Conservation (phyloP, 2,113 vertebrate species). For the Lophius piscatorius region DNA sequence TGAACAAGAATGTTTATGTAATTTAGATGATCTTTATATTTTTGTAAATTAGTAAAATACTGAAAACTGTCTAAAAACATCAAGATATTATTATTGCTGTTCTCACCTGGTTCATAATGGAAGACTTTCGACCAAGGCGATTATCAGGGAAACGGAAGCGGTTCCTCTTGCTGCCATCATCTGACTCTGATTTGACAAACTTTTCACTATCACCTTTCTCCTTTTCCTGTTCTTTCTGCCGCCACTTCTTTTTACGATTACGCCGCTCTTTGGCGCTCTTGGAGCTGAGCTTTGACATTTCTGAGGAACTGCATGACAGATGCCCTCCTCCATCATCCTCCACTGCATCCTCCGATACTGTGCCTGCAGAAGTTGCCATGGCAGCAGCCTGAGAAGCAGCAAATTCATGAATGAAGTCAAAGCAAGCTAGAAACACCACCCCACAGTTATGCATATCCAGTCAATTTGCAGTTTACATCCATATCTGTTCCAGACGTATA, state of each 20-base stretch:
- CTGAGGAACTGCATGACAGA: constrained; percentile 93
- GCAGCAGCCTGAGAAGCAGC: constrained; percentile 83
- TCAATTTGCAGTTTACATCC: too few relatives aligned
- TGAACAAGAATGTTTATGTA: too few relatives aligned
- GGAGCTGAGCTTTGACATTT: constrained; percentile 96
- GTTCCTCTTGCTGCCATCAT: constrained; percentile 94
- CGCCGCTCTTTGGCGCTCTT: constrained; percentile 98
- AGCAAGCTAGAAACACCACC: background rate
- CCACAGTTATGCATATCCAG: too few relatives aligned
- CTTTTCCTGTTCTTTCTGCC: constrained; percentile 94
- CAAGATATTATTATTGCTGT: background rate
- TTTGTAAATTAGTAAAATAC: too few relatives aligned
- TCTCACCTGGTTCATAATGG: constrained; percentile 98
- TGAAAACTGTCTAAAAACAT: background rate
- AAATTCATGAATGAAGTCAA: background rate
- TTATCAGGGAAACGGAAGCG: constrained; percentile 93
- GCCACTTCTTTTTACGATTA: constrained; percentile 92
- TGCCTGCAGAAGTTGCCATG: constrained; percentile 97
- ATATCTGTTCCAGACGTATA: too few relatives aligned
- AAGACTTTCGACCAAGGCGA: constrained; percentile 92
- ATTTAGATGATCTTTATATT: too few relatives aligned
- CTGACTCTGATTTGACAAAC: constrained; percentile 96
- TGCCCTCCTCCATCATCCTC: constrained; percentile 91
- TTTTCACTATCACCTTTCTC: constrained; percentile 97
- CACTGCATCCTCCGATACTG: constrained; percentile 93